Evolutionary conservation across 2,888 invertebrate genomes (phyloP), one percentile per base, ranked within the genome.

Genomic region (Drosophila sordidula): DNA sequence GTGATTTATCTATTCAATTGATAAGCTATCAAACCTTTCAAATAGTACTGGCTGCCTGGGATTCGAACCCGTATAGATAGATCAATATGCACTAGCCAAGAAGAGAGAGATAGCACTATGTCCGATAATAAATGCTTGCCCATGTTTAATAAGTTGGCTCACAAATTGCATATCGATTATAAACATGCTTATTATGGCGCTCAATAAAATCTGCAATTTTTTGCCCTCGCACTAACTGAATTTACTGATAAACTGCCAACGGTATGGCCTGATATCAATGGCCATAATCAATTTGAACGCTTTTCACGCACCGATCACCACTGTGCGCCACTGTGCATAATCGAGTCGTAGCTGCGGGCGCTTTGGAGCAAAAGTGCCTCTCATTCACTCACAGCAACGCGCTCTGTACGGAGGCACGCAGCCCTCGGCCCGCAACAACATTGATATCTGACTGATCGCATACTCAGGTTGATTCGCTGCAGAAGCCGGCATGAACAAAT

Each of bases 401-500:
- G 54, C 44, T 26, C 65, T 51, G 76, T 51, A 39, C 65, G 54
- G 66, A 54, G 65, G 41, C 62, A 75, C 49, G 29, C 32, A 49
- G 32, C 29, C 29, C 29, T 8, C 26, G 8, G 26, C 26, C 26
- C 46, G 54, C 55, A 42, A 26, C 5, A 47, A 25, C 34, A 52
- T 18, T 42, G 26, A 50, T 44, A 42, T 11, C 50, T n/a, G 42
- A 46, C 34, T 18, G 54, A 69, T 63, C 54, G 50, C 34, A 58
- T 25, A 70, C 18, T 51, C 22, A 45, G n/a, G 26, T 38, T 22
- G 18, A 34, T n/a, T 32, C 22, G 16, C 16, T 46, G 29, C 32
- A 16, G 16, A 16, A n/a, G 51, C 18, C 55, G 66, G 16, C 9
- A 86, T 86, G 85, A 78, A 86, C 62, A 75, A 78, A 62, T 78